Evolutionary conservation across 2,113 vertebrate genomes (phyloP).

Genomic region (Melospiza georgiana): DNA sequence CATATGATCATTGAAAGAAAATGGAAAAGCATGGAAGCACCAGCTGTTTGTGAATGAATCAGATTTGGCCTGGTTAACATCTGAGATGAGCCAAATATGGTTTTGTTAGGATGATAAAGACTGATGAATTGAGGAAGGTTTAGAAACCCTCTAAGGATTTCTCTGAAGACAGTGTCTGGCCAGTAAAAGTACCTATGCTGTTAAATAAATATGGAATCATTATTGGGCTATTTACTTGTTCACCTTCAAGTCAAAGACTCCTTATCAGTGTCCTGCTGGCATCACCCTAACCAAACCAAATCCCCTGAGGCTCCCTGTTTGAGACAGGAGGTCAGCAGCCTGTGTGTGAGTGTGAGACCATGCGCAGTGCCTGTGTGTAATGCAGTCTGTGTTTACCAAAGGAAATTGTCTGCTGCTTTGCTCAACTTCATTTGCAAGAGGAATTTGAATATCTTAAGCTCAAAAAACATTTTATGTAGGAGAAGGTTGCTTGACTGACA

Average conservation of each 20-base stretch:
- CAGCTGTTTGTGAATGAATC: slow-evolving; percentile 61
- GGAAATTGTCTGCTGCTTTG: neutral
- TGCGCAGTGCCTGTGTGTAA: rapidly evolving
- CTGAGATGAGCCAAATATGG: slow-evolving; percentile 55
- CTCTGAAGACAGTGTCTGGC: neutral
- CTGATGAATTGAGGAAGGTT: slow-evolving; percentile 40
- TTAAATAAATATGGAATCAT: neutral
- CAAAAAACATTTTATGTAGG: neutral
- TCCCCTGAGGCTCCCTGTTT: neutral
- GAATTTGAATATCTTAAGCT: neutral
- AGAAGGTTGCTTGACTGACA: neutral
- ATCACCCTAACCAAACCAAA: neutral
- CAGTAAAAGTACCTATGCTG: neutral
- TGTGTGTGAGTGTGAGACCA: neutral
- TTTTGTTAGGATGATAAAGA: slow-evolving; percentile 35
- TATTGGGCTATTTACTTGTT: neutral
- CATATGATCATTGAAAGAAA: slow-evolving; percentile 58
- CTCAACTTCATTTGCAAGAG: neutral
- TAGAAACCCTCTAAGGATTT: slow-evolving; percentile 33
- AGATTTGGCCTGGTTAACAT: slow-evolving; percentile 46
- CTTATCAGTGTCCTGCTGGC: neutral
- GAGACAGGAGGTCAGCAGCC: neutral
- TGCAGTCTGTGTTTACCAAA: neutral
- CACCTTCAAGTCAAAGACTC: neutral
- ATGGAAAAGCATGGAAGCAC: slow-evolving; percentile 52